phyloP scores from a whole-genome alignment of 2,113 vertebrate species.

The Genyomyrus donnyi region DNA sequence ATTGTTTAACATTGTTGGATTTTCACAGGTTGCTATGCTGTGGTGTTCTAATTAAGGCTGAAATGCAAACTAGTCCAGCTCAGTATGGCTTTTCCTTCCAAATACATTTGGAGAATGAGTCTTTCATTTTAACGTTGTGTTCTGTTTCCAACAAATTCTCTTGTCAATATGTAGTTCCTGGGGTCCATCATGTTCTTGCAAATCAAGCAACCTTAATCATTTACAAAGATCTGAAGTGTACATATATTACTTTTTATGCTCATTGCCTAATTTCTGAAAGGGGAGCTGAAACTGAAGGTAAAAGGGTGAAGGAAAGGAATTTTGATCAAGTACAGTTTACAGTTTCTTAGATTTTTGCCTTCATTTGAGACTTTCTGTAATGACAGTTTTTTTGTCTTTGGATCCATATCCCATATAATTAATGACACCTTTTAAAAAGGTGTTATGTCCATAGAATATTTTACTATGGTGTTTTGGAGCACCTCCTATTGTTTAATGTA shows the following conservation, averaged over 20 bases:
- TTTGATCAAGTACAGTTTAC: neutral
- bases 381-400: neutral
- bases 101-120: neutral
- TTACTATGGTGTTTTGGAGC: neutral
- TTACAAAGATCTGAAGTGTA: neutral
- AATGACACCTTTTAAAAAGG: constrained; percentile 13
- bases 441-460: neutral
- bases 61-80: neutral
- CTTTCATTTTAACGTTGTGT: neutral
- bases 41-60: neutral
- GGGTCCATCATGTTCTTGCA: neutral
- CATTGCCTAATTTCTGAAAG: neutral
- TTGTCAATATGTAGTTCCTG: neutral
- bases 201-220: neutral
- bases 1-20: neutral
- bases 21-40: neutral
- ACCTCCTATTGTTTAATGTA: neutral
- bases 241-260: neutral
- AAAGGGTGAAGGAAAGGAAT: neutral
- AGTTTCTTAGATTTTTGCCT: neutral
- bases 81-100: neutral
- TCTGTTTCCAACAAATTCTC: neutral
- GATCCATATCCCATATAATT: neutral
- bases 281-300: neutral
- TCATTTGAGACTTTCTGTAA: neutral